Conservation (phyloP, 2,797 vertebrate species). For the Spondyliosoma cantharus region DNA sequence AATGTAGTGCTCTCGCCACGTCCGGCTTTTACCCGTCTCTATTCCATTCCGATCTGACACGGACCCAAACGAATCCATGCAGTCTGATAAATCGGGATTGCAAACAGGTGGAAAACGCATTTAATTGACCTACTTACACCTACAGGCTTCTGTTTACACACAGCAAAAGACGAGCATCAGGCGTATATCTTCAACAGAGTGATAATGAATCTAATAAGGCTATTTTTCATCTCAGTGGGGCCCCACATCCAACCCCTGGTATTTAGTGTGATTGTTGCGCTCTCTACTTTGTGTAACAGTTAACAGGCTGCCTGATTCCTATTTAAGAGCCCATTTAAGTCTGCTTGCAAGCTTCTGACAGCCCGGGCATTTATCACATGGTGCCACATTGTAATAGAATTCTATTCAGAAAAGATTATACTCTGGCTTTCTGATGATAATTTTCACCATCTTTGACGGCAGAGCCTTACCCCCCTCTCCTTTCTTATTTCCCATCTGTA, state of each 20-base stretch:
- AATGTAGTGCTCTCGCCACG: background rate
- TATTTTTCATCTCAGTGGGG: conserved; percentile 62
- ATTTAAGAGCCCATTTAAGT: conserved; percentile 80
- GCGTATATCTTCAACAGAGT: conserved; percentile 47
- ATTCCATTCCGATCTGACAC: conserved; percentile 9
- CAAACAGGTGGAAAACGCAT: conserved; percentile 24
- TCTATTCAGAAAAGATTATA: conserved; percentile 84
- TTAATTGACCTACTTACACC: background rate
- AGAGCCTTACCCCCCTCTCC: conserved; percentile 34
- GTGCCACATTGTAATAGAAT: conserved; percentile 79
- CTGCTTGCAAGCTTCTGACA: conserved; percentile 74
- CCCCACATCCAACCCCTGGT: conserved; percentile 33
- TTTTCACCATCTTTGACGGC: conserved; percentile 76
- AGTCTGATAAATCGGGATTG: conserved; percentile 14
- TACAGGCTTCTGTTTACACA: conserved; percentile 39
- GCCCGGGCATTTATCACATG: conserved; percentile 77
- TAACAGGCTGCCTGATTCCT: conserved; percentile 69
- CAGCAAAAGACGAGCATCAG: conserved; percentile 17
- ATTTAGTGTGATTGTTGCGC: conserved; percentile 59
- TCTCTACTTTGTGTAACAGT: conserved; percentile 69
- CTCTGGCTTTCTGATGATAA: conserved; percentile 80
- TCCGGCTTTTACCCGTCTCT: conserved; percentile 1
- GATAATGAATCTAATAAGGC: conserved; percentile 61
- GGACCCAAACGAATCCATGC: conserved; percentile 19
- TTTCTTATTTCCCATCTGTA: conserved; percentile 48